Evolutionary conservation across 35 echinoderm and acorn worm genomes (phyloP).

Genomic region (Anneissia japonica): DNA sequence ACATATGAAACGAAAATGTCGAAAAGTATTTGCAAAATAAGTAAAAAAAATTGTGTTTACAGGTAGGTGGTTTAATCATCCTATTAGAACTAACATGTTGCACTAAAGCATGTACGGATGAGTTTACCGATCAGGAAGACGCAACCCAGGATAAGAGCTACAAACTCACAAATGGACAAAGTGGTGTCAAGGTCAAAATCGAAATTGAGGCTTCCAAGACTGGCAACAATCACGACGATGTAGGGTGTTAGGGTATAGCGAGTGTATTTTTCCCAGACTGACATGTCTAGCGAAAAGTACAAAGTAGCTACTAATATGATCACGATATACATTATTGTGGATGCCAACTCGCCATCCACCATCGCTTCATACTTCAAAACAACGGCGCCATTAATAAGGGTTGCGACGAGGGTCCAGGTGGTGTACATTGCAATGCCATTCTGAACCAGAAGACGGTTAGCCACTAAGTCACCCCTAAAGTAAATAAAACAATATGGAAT

Average conservation of each 20-base stretch:
- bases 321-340: conserved; percentile 45
- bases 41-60: no score
- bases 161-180: no score
- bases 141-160: no score
- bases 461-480: conserved; percentile 11
- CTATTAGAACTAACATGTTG: no score
- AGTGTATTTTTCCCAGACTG: conserved; percentile 63
- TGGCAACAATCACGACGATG: conserved; percentile 57
- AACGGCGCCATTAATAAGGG: not conserved
- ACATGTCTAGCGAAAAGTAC: conserved; percentile 55
- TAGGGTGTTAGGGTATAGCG: conserved; percentile 78
- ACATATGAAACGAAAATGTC: no score
- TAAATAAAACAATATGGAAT: no score
- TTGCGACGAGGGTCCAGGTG: conserved; percentile 25
- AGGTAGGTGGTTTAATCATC: no score
- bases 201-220: conserved; percentile 31
- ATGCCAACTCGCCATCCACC: conserved; percentile 19
- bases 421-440: conserved; percentile 34
- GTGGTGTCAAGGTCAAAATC: conserved; percentile 48
- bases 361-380: not conserved
- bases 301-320: conserved; percentile 38
- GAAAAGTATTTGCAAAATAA: no score
- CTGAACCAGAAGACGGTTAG: conserved; percentile 17
- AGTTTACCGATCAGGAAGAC: no score
- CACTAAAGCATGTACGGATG: no score